A percentile compares a stretch with the other conserved stretches of the same genome.
Evolutionary conservation across 2,113 vertebrate genomes (phyloP).

Genomic region (Mungos mungo): DNA sequence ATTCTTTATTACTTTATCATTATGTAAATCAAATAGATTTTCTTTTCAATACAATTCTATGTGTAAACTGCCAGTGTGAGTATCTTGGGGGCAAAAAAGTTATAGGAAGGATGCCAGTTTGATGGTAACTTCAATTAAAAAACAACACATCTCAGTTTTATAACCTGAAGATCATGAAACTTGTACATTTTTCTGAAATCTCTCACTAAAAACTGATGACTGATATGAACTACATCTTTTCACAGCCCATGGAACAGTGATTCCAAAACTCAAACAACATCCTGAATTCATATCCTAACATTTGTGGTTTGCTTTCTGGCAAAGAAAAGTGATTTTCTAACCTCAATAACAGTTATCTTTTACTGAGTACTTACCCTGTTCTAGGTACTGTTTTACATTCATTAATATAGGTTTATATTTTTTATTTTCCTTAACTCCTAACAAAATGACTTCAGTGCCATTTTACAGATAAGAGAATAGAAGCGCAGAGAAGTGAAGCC

Average conservation of each 20-base stretch:
- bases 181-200: background rate
- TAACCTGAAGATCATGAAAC: background rate
- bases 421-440: slow-evolving; percentile 21
- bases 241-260: background rate
- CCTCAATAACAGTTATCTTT: background rate
- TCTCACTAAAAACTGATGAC: slow-evolving; percentile 9
- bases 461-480: background rate
- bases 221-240: background rate
- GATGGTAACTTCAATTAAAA: background rate
- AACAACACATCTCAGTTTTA: background rate
- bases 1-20: slow-evolving; percentile 52
- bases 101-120: background rate
- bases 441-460: background rate
- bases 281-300: background rate
- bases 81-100: background rate
- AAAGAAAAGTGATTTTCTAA: slow-evolving; percentile 2
- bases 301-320: background rate
- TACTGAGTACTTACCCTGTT: background rate
- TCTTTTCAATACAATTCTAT: slow-evolving; percentile 32
- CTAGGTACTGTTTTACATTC: background rate
- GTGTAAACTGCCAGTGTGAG: background rate
- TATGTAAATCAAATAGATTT: slow-evolving; percentile 47
- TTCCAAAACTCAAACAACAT: background rate
- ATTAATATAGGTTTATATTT: background rate
- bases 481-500: background rate